phyloP scores from a whole-genome alignment of 2,888 invertebrate species.

The Acleris laterana region DNA sequence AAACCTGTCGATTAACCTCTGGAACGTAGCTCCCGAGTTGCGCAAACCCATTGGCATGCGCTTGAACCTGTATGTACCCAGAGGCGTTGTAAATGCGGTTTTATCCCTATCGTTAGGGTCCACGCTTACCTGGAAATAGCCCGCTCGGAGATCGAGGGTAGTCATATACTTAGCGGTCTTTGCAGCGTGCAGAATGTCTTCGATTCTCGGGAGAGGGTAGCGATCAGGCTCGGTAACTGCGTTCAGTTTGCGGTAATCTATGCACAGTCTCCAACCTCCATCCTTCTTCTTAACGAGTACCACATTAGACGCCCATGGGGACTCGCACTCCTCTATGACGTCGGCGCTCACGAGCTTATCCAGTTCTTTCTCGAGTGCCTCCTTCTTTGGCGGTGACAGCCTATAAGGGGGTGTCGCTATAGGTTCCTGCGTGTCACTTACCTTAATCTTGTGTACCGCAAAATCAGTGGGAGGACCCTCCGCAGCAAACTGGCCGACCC shows the following conservation, averaged over 20 bases:
- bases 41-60: conserved; percentile 44
- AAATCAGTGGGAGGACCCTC: conserved; percentile 38
- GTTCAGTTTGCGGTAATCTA: conserved; percentile 43
- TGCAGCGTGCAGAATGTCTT: conserved; percentile 44
- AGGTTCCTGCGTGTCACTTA: conserved; percentile 47
- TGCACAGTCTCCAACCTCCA: conserved; percentile 36
- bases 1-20: conserved; percentile 44
- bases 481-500: neutral
- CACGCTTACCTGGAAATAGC: too few species aligned
- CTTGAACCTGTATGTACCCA: conserved; percentile 41
- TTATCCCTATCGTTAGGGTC: too few species aligned
- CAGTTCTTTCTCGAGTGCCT: conserved; percentile 44
- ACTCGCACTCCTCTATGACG: conserved; percentile 36
- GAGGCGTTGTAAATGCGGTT: conserved; percentile 36
- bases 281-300: conserved; percentile 47
- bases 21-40: conserved; percentile 34
- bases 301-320: conserved; percentile 46
- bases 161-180: conserved; percentile 37
- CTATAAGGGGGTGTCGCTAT: conserved; percentile 54
- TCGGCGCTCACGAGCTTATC: conserved; percentile 47
- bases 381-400: conserved; percentile 47
- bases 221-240: conserved; percentile 46
- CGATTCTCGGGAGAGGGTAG: conserved; percentile 45
- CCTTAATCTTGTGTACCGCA: conserved; percentile 47
- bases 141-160: conserved; percentile 42